A percentile compares a stretch with the other conserved stretches of the same genome.
Conservation (phyloP, 64 coral and sea anemone species). For the Acropora tenuis region DNA sequence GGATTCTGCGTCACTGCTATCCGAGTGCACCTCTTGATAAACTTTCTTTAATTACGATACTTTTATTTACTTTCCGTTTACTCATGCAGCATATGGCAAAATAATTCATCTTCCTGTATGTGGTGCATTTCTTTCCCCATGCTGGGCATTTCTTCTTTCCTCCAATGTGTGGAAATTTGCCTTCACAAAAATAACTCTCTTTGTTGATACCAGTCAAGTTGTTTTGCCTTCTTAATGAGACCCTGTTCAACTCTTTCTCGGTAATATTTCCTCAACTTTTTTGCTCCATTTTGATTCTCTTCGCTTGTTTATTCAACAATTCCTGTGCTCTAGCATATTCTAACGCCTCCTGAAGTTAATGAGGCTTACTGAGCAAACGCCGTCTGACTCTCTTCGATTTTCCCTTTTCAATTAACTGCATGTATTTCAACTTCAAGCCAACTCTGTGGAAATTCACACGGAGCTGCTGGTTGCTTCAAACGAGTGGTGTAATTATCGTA, state of each 20-base stretch:
- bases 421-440: slow-evolving; percentile 16
- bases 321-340: slow-evolving; percentile 38
- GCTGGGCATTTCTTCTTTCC: slow-evolving; percentile 18
- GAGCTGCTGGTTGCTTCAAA: background rate
- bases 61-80: slow-evolving; percentile 4
- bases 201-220: background rate
- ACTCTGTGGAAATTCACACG: slow-evolving; percentile 1
- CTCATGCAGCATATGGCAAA: slow-evolving; percentile 19
- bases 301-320: slow-evolving; percentile 4
- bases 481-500: slow-evolving; percentile 21
- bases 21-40: background rate
- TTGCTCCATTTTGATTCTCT: slow-evolving; percentile 32
- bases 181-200: slow-evolving; percentile 26
- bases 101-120: slow-evolving; percentile 16
- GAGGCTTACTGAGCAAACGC: background rate
- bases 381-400: slow-evolving; percentile 20
- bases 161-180: slow-evolving; percentile 5
- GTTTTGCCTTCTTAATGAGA: background rate
- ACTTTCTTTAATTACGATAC: background rate
- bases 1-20: slow-evolving; percentile 7
- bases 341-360: background rate
- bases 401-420: slow-evolving; percentile 29
- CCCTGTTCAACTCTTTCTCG: background rate
- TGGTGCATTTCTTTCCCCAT: slow-evolving; percentile 25
- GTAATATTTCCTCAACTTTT: background rate